Evolutionary conservation across 2,113 vertebrate genomes (phyloP), one percentile per base, ranked within the genome.

Genomic region (Cebidichthys violaceus): DNA sequence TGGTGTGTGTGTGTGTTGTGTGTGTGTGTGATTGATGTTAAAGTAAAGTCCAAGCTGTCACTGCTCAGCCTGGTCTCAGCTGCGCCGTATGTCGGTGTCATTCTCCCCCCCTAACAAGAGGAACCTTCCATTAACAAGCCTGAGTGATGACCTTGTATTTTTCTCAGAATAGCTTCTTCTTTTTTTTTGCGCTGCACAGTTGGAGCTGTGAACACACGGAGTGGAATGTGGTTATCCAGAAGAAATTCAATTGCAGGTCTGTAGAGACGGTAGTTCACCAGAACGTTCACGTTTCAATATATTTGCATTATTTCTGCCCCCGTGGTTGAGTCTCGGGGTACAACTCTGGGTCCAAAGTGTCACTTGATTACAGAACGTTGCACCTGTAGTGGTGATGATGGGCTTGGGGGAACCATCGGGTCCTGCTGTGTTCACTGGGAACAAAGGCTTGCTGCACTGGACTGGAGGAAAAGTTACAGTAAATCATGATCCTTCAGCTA

Each of bases 91-190:
- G 61, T 77, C 45, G 24, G 9, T 70, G n/a, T 4, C 66, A 68
- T 80, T 79, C 57, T 72, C 78, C 54, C 75, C 75, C 39, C n/a
- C 35, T 75, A 82, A 87, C 85, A 72, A 86, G 77, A 82, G 54
- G 27, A 77, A 55, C 70, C 70, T 78, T 88, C 85, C 27, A 73
- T 86, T 86, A 72, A 81, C 72, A 74, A 73, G 62, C 67, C 37
- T 68, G 69, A 79, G 61, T 65, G 72, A 75, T 77, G 14, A 54
- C 35, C 64, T 70, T 47, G 39, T 66, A 9, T 37, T 70, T 50
- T 57, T 75, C 55, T 70, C 31, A 47, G 70, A 76, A 20, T 52
- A 50, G 10, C 14, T 11, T n/a, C n/a, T n/a, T n/a, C n/a, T n/a
- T n/a, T n/a, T n/a, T 73, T 10, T 55, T 31, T 0, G 2, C 50